Conservation (phyloP, 2,113 vertebrate genomes). For the Dromaius novaehollandiae region DNA sequence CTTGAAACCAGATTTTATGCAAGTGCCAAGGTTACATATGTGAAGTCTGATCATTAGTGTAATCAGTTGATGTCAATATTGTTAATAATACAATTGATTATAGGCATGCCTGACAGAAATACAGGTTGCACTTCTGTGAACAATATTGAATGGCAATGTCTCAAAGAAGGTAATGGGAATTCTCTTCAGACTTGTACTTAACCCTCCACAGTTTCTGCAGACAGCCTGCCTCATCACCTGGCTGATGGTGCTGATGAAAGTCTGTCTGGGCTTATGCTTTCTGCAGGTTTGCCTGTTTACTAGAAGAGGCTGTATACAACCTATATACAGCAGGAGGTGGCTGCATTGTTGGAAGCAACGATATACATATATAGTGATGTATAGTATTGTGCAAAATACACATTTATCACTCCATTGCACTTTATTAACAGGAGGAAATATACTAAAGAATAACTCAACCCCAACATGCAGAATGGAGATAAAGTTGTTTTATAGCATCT, state of each 20-base stretch:
- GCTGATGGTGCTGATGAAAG: background rate
- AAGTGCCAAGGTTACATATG: background rate
- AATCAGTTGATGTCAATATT: background rate
- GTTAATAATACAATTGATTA: background rate
- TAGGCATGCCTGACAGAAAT: background rate
- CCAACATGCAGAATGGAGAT: slow-evolving; percentile 38
- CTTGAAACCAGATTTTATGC: background rate
- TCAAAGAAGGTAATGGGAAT: background rate
- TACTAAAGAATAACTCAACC: slow-evolving; percentile 54
- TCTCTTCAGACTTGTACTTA: background rate
- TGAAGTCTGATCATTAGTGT: background rate
- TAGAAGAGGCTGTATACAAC: background rate
- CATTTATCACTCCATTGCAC: slow-evolving; percentile 62
- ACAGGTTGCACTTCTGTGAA: background rate
- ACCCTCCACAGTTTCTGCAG: background rate
- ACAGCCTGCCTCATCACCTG: background rate
- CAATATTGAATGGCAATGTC: background rate
- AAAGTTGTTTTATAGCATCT: slow-evolving; percentile 55
- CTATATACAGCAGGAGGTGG: background rate
- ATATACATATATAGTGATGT: background rate
- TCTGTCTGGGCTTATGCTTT: background rate
- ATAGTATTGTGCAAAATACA: background rate
- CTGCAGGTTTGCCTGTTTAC: background rate
- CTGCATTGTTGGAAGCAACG: background rate
- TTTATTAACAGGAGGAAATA: slow-evolving; percentile 65